phyloP scores from a whole-genome alignment of 2,888 invertebrate genomes.

The Amiota mariae region DNA sequence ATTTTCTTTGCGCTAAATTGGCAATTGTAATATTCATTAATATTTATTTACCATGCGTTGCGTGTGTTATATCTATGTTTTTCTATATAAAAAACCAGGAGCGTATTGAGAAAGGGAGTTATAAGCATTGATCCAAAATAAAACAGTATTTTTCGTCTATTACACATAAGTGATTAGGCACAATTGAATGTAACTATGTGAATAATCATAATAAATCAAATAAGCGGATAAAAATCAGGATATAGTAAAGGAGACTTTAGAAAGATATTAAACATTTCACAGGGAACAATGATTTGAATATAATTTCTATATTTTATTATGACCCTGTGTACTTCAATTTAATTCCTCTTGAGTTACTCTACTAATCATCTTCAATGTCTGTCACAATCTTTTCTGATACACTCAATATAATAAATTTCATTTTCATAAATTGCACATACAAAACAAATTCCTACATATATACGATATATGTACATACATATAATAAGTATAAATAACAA shows the following conservation, averaged over 20 bases:
- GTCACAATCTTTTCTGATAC: too few species aligned
- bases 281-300: too few species aligned
- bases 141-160: neutral
- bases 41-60: constrained; percentile 4
- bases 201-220: too few species aligned
- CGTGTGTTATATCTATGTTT: neutral
- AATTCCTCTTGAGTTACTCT: too few species aligned
- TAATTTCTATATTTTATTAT: too few species aligned
- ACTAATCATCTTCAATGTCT: too few species aligned
- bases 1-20: constrained; percentile 55
- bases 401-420: neutral
- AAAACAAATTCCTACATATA: too few species aligned
- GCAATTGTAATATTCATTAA: constrained; percentile 65
- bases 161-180: constrained; percentile 3
- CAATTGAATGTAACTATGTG: neutral
- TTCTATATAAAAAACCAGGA: neutral
- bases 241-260: neutral
- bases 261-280: too few species aligned
- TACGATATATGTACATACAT: too few species aligned
- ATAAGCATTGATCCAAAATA: neutral
- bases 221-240: too few species aligned
- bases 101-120: neutral
- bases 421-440: constrained; percentile 4
- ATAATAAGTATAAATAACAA: constrained; percentile 41
- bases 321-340: too few species aligned